A percentile compares a stretch with the other conserved stretches of the same genome.
These are phyloP conservation scores for Drosophila orena DNA, from an alignment of 1,140 invertebrate genomes.

Conservation along the genomic window DNA sequence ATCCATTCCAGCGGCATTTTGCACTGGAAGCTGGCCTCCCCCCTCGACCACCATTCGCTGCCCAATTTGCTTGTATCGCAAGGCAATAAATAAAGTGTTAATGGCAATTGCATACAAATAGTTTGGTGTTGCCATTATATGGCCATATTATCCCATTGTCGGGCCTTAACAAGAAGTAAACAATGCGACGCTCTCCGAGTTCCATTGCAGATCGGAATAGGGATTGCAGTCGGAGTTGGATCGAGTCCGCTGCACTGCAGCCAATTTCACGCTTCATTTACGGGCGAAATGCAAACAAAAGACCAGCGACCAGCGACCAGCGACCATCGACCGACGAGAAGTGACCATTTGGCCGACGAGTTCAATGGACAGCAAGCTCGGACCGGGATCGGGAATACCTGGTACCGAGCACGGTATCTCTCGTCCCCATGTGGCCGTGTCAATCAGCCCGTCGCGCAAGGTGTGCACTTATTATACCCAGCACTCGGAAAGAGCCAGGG, in stretches of 20 bases:
- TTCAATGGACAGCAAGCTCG: constrained; percentile 67
- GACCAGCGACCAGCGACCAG: constrained; percentile 14
- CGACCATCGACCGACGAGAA: constrained; percentile 37
- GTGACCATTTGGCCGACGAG: constrained; percentile 66
- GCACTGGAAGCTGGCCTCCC: constrained; percentile 16
- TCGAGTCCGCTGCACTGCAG: constrained; percentile 71
- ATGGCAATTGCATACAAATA: constrained; percentile 83
- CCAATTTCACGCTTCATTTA: constrained; percentile 84
- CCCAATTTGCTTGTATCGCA: constrained; percentile 32
- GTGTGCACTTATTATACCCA: constrained; percentile 65
- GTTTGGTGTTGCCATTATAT: constrained; percentile 82
- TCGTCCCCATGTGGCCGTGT: constrained; percentile 78
- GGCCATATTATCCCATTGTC: constrained; percentile 72
- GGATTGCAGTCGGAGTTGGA: constrained; percentile 18
- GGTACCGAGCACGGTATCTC: constrained; percentile 26
- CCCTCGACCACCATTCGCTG: background rate
- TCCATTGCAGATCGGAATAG: constrained; percentile 15
- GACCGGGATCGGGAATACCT: constrained; percentile 27
- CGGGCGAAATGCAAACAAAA: constrained; percentile 79
- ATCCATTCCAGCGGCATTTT: constrained; percentile 18
- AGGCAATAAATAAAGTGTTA: constrained; percentile 84
- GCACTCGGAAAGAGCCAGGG: background rate
- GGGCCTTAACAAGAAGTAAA: constrained; percentile 78
- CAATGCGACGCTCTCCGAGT: constrained; percentile 67
- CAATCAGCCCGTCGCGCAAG: constrained; percentile 82